Conservation (phyloP, 1,140 invertebrate species). For the Aphidius ervi region DNA sequence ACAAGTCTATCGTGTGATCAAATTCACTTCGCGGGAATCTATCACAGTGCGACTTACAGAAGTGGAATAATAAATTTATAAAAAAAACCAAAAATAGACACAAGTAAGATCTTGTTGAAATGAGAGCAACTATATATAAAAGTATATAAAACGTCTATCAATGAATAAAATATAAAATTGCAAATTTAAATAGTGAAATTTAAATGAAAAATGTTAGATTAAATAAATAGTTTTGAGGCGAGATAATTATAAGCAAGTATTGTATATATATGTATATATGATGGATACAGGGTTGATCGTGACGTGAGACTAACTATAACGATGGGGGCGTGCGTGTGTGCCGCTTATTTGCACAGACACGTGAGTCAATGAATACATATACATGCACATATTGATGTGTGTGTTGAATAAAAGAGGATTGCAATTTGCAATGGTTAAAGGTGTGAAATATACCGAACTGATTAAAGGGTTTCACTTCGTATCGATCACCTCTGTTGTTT, state of each 20-base stretch:
- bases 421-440: slow-evolving; percentile 21
- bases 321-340: slow-evolving; percentile 19
- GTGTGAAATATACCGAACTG: slow-evolving; percentile 20
- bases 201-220: slow-evolving; percentile 3
- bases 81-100: too few relatives aligned
- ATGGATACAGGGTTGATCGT: not conserved
- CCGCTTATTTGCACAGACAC: slow-evolving; percentile 19
- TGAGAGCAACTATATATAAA: not conserved
- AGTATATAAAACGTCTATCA: slow-evolving; percentile 6
- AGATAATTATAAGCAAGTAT: not conserved
- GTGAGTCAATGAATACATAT: slow-evolving; percentile 13
- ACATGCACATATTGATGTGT: slow-evolving; percentile 2
- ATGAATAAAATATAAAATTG: slow-evolving; percentile 9
- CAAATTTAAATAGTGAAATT: too few relatives aligned
- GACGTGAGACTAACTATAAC: slow-evolving; percentile 15
- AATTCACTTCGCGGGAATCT: not conserved
- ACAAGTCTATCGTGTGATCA: slow-evolving; percentile 21
- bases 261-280: too few relatives aligned
- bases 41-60: too few relatives aligned
- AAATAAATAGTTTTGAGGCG: slow-evolving; percentile 18
- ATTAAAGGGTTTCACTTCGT: slow-evolving; percentile 16
- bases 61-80: too few relatives aligned
- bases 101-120: slow-evolving; percentile 6
- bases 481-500: not conserved
- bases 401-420: slow-evolving; percentile 5